Percentiles rank a stretch among this genome's conserved stretches.
Conservation (phyloP, 2,797 vertebrate species). For the Lacerta agilis region DNA sequence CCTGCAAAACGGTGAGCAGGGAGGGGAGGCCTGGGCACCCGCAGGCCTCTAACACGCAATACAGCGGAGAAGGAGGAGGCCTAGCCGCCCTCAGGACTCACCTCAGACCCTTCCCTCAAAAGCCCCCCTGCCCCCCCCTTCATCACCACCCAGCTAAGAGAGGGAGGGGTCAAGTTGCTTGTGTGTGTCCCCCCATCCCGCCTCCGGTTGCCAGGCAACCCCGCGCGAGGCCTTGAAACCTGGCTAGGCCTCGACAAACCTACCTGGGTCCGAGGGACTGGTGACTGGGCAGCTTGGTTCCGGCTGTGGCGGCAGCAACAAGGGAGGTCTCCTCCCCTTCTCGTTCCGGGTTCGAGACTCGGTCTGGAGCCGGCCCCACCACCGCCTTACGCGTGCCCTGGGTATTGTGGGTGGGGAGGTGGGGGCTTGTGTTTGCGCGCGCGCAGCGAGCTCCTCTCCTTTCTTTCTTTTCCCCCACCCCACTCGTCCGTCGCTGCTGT, state of each 20-base stretch:
- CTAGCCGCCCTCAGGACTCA: not conserved
- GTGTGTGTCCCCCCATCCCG: not conserved
- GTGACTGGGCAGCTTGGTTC: slow-evolving; percentile 73
- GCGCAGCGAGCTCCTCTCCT: not conserved
- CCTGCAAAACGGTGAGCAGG: not conserved
- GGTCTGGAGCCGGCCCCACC: slow-evolving; percentile 48
- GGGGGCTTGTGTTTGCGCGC: slow-evolving; percentile 1
- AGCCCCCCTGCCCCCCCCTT: not conserved
- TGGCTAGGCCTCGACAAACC: not conserved
- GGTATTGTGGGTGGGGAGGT: not conserved
- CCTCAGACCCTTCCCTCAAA: not conserved
- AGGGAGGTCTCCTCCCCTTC: slow-evolving; percentile 34
- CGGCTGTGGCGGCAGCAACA: slow-evolving; percentile 2
- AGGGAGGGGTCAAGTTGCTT: not conserved
- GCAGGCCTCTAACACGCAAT: not conserved
- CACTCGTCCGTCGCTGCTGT: no score
- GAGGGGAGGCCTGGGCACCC: not conserved
- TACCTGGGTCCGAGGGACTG: slow-evolving; percentile 74
- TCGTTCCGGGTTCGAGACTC: slow-evolving; percentile 21
- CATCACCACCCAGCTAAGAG: not conserved
- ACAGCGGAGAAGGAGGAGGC: slow-evolving; percentile 13
- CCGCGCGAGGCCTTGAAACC: not conserved
- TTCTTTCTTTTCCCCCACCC: not conserved
- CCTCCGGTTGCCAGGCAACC: slow-evolving; percentile 26
- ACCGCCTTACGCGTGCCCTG: not conserved